These are phyloP conservation scores for Varanus komodoensis DNA, from an alignment of 2,113 vertebrate species.

Conservation along the genomic window DNA sequence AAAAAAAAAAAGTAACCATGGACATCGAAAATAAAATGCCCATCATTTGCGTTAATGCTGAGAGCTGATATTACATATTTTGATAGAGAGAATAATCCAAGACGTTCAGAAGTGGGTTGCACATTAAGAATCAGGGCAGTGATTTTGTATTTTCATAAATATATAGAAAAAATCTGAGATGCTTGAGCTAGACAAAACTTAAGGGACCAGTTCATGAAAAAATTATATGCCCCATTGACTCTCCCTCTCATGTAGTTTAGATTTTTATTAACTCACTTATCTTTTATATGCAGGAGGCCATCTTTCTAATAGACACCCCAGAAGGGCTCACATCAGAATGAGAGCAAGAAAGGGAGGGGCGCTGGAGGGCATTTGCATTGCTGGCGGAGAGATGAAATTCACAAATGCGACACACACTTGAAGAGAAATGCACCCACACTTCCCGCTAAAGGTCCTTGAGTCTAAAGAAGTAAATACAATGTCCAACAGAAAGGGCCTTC, in stretches of 20 bases:
- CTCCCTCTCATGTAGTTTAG: conserved; percentile 61
- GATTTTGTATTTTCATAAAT: conserved; percentile 65
- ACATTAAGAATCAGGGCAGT: conserved; percentile 36
- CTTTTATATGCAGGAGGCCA: conserved; percentile 50
- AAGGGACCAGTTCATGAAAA: conserved; percentile 69
- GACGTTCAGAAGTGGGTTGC: conserved; percentile 45
- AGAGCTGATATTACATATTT: conserved; percentile 18
- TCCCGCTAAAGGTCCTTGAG: neutral
- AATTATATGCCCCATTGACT: conserved; percentile 70
- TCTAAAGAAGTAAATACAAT: conserved; percentile 25
- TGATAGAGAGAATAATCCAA: conserved; percentile 20
- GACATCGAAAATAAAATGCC: neutral
- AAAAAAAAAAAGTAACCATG: neutral
- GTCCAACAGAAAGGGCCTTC: neutral
- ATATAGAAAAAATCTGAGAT: conserved; percentile 56
- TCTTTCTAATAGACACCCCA: conserved; percentile 40
- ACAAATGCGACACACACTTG: conserved; percentile 37
- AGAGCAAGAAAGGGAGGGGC: neutral
- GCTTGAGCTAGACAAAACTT: conserved; percentile 70
- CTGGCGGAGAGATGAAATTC: conserved; percentile 21
- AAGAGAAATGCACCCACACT: conserved; percentile 40
- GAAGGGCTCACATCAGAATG: conserved; percentile 35
- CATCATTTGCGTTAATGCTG: neutral
- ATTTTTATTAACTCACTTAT: conserved; percentile 69
- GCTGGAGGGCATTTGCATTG: conserved; percentile 36